Evolutionary conservation across 2,888 invertebrate species (phyloP), one percentile per base, ranked within the genome.

Genomic region (Tetragonisca angustula): DNA sequence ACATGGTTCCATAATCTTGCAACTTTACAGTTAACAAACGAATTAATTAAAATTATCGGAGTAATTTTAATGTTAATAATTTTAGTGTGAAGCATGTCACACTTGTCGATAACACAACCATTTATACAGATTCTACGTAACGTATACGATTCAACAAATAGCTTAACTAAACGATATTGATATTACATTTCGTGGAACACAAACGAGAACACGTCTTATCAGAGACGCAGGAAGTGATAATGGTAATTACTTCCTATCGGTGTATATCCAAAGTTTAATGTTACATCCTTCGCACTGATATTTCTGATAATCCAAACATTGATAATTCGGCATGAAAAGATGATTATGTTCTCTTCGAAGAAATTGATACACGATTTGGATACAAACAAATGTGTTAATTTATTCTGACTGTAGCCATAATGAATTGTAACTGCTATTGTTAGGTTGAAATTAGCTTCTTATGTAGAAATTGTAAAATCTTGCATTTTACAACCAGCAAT

Each of bases 171-270:
- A 64, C 72, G 79, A 73, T 56, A 54, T 21, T n/a, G 67, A 5
- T 54, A 52, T 1, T 3, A 13, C 49, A 59, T 24, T 43, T 50
- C 36, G 36, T 50, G 15, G 21, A n/a, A 74, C 19, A 15, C n/a
- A 73, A 84, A 70, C 36, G 52, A 49, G 24, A 50, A 50, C 17
- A 27, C 4, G 11, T 61, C 62, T 80, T 76, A 80, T 85, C 62
- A 54, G 36, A 43, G 19, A 27, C n/a, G 17, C 24, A 36, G 17
- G n/a, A 24, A 74, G 68, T 67, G 65, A 65, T 62, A 84, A 76
- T 77, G 56, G 52, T 61, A 49, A 84, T 80, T 73, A 43, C 68
- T 73, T 69, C 62, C 32, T 32, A 50, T 59, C 52, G 21, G 27
- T 27, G 59, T 32, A 15, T 73, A 52, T 24, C 50, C 32, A 68